A percentile compares a stretch with the other conserved stretches of the same genome.
Conservation (phyloP, 2,888 invertebrate species). For the Dolichomitus sp. region DNA sequence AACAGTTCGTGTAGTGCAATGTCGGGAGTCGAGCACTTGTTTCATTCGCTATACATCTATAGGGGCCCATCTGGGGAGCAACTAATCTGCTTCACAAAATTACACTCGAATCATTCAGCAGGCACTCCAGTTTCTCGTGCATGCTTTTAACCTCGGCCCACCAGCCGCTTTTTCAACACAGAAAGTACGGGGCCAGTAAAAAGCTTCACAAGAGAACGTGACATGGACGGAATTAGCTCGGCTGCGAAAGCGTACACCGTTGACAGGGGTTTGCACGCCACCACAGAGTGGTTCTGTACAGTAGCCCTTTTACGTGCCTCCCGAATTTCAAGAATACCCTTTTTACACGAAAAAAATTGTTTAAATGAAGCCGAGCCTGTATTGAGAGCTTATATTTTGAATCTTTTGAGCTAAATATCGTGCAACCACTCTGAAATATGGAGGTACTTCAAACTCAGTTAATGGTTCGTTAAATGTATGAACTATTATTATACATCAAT, state of each 20-base stretch:
- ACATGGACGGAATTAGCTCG: conserved; percentile 67
- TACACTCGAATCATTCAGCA: conserved; percentile 56
- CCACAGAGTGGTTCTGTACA: conserved; percentile 36
- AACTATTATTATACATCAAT: background rate
- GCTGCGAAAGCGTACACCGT: conserved; percentile 51
- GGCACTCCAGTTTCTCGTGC: conserved; percentile 43
- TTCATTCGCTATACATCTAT: conserved; percentile 21
- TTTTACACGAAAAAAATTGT: conserved; percentile 25
- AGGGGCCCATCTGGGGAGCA: conserved; percentile 10
- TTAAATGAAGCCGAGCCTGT: background rate
- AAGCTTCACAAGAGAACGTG: conserved; percentile 58
- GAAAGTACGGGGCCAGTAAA: conserved; percentile 33
- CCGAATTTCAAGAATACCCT: conserved; percentile 20
- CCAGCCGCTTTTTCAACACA: conserved; percentile 35
- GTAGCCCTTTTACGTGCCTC: conserved; percentile 16
- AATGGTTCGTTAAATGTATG: background rate
- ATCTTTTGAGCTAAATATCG: conserved; percentile 1
- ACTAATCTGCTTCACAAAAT: conserved; percentile 55
- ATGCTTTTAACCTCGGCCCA: conserved; percentile 42
- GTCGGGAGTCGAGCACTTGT: conserved; percentile 32
- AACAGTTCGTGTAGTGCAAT: conserved; percentile 24
- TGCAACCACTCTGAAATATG: background rate
- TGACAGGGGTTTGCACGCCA: conserved; percentile 56
- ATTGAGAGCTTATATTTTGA: conserved; percentile 5
- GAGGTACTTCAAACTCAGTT: background rate